These are phyloP conservation scores for Acanthoscelides obtectus DNA, from an alignment of 2,888 invertebrate species.

Conservation along the genomic window DNA sequence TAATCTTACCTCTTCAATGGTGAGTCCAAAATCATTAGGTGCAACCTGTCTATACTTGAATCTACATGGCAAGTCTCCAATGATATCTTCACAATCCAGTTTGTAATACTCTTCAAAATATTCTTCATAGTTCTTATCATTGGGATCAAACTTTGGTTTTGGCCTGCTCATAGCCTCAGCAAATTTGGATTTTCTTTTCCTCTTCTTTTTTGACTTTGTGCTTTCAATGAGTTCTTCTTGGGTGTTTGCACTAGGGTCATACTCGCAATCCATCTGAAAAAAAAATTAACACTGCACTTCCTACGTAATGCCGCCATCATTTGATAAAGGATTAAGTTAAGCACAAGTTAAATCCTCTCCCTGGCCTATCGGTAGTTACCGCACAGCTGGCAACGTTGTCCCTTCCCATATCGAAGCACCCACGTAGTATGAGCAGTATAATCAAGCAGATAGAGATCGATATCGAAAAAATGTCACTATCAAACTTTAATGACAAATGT, in stretches of 20 bases:
- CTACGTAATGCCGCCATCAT: too few relatives aligned
- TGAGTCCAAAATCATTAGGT: slow-evolving; percentile 88
- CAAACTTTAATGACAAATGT: too few relatives aligned
- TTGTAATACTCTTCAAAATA: slow-evolving; percentile 95
- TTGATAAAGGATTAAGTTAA: too few relatives aligned
- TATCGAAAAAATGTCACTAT: too few relatives aligned
- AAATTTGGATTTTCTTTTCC: slow-evolving; percentile 67
- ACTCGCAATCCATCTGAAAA: slow-evolving; percentile 83
- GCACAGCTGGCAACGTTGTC: too few relatives aligned
- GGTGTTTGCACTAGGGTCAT: slow-evolving; percentile 56
- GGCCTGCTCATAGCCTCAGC: slow-evolving; percentile 65
- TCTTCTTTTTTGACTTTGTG: slow-evolving; percentile 53
- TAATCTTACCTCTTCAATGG: slow-evolving; percentile 74
- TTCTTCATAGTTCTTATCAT: slow-evolving; percentile 71
- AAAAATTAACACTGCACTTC: too few relatives aligned
- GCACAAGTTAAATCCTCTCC: too few relatives aligned
- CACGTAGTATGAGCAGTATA: too few relatives aligned
- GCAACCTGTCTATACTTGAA: slow-evolving; percentile 89
- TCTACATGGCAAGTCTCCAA: slow-evolving; percentile 84
- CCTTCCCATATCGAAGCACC: too few relatives aligned
- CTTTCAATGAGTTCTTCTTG: slow-evolving; percentile 57
- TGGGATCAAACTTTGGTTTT: slow-evolving; percentile 83
- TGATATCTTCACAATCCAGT: slow-evolving; percentile 92
- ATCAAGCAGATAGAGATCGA: too few relatives aligned
- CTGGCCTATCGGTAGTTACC: too few relatives aligned